These are phyloP conservation scores for Austrolebias charrua DNA, from an alignment of 2,797 vertebrate species.

Conservation along the genomic window DNA sequence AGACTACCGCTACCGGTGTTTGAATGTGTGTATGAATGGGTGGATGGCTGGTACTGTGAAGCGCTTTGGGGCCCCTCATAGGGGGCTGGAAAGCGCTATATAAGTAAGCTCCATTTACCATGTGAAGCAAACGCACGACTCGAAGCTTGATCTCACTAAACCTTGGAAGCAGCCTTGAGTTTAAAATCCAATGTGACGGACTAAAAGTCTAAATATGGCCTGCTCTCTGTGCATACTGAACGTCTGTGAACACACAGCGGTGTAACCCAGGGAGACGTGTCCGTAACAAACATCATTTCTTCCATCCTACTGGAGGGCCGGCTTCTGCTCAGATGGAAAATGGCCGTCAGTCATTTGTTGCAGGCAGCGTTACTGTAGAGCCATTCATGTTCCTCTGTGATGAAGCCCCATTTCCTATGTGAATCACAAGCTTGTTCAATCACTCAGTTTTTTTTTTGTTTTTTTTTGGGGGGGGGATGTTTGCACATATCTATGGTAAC, in stretches of 20 bases:
- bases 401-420: slow-evolving; percentile 69
- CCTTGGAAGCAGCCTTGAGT: slow-evolving; percentile 14
- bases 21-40: no score
- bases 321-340: slow-evolving; percentile 45
- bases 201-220: slow-evolving; percentile 24
- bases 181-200: slow-evolving; percentile 1
- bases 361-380: slow-evolving; percentile 36
- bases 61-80: no score
- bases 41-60: no score
- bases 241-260: background rate
- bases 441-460: slow-evolving; percentile 15
- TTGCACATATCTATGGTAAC: slow-evolving; percentile 72
- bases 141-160: slow-evolving; percentile 31
- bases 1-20: no score
- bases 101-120: no score
- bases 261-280: slow-evolving; percentile 14
- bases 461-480: slow-evolving; percentile 61
- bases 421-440: slow-evolving; percentile 71
- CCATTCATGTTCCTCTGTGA: slow-evolving; percentile 47
- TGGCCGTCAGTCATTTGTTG: slow-evolving; percentile 35
- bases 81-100: no score
- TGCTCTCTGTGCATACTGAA: slow-evolving; percentile 11
- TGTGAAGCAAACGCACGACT: slow-evolving; percentile 56
- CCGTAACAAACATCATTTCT: slow-evolving; percentile 42
- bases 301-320: slow-evolving; percentile 18